Base-by-base conservation (phyloP, 2,888 invertebrate species). In the Sclerodermus sp. region DNA sequence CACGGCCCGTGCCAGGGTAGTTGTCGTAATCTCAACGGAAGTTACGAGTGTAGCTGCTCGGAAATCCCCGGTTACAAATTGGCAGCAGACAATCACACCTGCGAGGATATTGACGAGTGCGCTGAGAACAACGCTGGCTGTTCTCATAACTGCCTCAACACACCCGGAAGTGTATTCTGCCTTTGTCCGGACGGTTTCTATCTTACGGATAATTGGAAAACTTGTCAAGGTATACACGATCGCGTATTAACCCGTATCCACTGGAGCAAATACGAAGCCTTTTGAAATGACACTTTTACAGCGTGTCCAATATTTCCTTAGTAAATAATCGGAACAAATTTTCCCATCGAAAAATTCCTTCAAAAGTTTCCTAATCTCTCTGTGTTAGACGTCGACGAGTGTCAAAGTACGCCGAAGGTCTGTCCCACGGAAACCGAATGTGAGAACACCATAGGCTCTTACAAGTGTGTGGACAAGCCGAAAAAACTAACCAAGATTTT, bases 341-440 rank as follows among this genome's bases (percentile, higher is more conserved):
- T n/a, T n/a, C n/a, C n/a, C n/a, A n/a, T n/a, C n/a, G n/a, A n/a
- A n/a, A n/a, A n/a, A n/a, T n/a, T n/a, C n/a, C n/a, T n/a, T n/a
- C n/a, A n/a, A n/a, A n/a, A n/a, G n/a, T n/a, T n/a, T n/a, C n/a
- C n/a, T n/a, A n/a, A n/a, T n/a, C n/a, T n/a, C n/a, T n/a, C n/a
- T n/a, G n/a, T n/a, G n/a, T n/a, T 64, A 84, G 86, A 85, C 70
- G 79, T 87, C 12, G 82, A 88, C 62, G 88, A 88, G 70, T 88
- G 88, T 64, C 77, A 81, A 14, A 68, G 46, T 13, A 49, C 55
- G 1, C 50, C 62, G 8, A 50, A 46, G 10, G 47, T 65, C 44
- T 73, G 72, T 29, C 42, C 51, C 1, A 57, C 56, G 1, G 57
- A 65, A 12, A 56, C 53, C 1, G 62, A 59, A 17, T 84, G 84